Conservation (phyloP, 2,797 vertebrate genomes). For the Lutjanus campechanus region DNA sequence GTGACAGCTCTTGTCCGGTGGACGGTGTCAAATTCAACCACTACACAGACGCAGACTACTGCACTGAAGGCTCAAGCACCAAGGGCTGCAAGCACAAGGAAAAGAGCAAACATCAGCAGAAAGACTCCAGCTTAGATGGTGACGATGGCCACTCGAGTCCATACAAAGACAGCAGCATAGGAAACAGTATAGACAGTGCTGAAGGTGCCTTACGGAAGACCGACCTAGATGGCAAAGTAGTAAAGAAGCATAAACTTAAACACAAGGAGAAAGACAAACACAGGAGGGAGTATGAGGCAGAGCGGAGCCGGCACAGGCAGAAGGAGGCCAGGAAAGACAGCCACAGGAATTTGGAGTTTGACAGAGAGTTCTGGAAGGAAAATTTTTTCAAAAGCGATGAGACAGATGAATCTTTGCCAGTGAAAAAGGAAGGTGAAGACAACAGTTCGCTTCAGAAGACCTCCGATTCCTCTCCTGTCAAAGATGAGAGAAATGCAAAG, state of each 20-base stretch:
- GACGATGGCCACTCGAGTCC: slow-evolving; percentile 90
- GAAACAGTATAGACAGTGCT: slow-evolving; percentile 88
- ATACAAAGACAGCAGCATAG: slow-evolving; percentile 91
- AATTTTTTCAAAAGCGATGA: slow-evolving; percentile 99
- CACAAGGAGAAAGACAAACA: slow-evolving; percentile 98
- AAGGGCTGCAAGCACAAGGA: slow-evolving; percentile 97
- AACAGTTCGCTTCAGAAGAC: slow-evolving; percentile 86
- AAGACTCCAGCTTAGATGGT: slow-evolving; percentile 90
- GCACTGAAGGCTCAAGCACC: slow-evolving; percentile 94
- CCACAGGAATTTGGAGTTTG: slow-evolving; percentile 96
- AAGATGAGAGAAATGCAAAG: slow-evolving; percentile 91
- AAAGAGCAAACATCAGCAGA: slow-evolving; percentile 96
- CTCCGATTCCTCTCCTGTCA: slow-evolving; percentile 85
- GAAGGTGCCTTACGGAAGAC: slow-evolving; percentile 92
- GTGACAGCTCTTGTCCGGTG: slow-evolving; percentile 88
- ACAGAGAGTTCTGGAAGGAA: slow-evolving; percentile 99
- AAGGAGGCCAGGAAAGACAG: slow-evolving; percentile 91
- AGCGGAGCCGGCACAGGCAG: slow-evolving; percentile 92
- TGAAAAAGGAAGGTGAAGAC: slow-evolving; percentile 88
- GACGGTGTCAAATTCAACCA: slow-evolving; percentile 92
- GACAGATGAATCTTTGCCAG: slow-evolving; percentile 87
- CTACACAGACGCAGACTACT: slow-evolving; percentile 91
- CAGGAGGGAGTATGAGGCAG: slow-evolving; percentile 92
- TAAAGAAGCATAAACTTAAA: slow-evolving; percentile 98
- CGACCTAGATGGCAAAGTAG: slow-evolving; percentile 94